Base-by-base conservation (phyloP, 1,140 invertebrate genomes). In the Pararge aegeria region DNA sequence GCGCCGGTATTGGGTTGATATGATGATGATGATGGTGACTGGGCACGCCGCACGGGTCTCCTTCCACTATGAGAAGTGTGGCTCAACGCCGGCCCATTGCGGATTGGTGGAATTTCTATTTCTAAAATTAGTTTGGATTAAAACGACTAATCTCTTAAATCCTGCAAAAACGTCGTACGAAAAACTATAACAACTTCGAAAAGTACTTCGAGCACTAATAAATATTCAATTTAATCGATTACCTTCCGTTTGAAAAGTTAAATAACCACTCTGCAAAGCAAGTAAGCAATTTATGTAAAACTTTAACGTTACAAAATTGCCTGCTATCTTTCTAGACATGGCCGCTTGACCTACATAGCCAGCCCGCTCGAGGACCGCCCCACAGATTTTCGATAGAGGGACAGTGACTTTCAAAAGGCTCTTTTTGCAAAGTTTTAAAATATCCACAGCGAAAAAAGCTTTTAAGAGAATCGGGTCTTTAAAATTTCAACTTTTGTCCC, bases 231-330 rank as follows among this genome's bases (percentile, higher is more conserved):
- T 40, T 6, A 40, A 40, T 16, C 15, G 5, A 40, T 40, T 40
- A 20, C 37, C 21, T 46, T n/a, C 38, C 15, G 29, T 53, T 37
- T 20, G 15, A 51, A 37, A 59, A n/a, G 27, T 54, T 54, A 29
- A 52, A 48, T 55, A 38, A 46, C 5, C 21, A 42, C 37, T 42
- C 38, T 18, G 19, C 42, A 44, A 54, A 54, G 38, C 38, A 30
- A 46, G 24, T 44, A 21, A 46, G 40, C 53, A 55, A 46, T 55
- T 55, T 46, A 55, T 27, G 40, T 55, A 30, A 55, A 55, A 55
- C 19, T 55, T 55, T 46, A 30, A 55, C 53, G 53, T 30, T 19
- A 46, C 53, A 44, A 46, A 55, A 55, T 55, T 46, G 53, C 10
- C 53, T 30, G 5, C 19, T 46, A 46, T 46, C 42, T 46, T 46